Evolutionary conservation across 2,888 invertebrate species (phyloP), one percentile per base, ranked within the genome.

Genomic region (Rotaria socialis): DNA sequence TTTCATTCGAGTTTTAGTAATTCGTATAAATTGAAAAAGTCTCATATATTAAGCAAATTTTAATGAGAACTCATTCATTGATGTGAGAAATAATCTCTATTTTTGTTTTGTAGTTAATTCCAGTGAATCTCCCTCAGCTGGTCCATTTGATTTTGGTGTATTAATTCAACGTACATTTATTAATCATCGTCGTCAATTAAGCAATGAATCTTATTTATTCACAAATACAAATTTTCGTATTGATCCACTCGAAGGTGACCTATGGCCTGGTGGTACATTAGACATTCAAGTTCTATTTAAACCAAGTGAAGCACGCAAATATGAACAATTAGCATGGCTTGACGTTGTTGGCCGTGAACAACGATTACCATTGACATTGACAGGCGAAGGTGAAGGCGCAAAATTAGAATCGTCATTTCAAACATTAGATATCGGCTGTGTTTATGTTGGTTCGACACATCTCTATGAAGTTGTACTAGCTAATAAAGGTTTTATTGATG

Each of bases 401-500:
- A 89, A 89, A 86, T 89, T 91, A 8, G 89, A 91, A 88, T 89
- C 91, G 84, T 91, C 91, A 7, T 89, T 90, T 85, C 90, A 91
- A 84, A 88, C 88, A 10, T 88, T 91, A 55, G 91, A 91, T 87
- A 89, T 91, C 89, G 91, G 91, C 27, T 90, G 90, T 87, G 90
- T 91, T 55, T 91, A 91, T 87, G 90, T 91, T 87, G 89, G 90
- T 85, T 90, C 91, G 6, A 90, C 88, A 27, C 91, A 91, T 88
- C 88, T 88, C 16, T 91, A 91, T 88, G 91, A 91, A 88, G 89
- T 91, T 27, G 89, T 91, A 16, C 88, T 91, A 87, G 90, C 90
- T 27, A 91, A 91, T 88, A 90, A 90, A 86, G 91, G 91, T 8
- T 90, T 91, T 88, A 91, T 91, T 87, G 91, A 90, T 88, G 91